A percentile compares a stretch with the other conserved stretches of the same genome.
These are phyloP conservation scores for Anarsia innoxiella DNA, from an alignment of 2,888 invertebrate species.

Conservation along the genomic window DNA sequence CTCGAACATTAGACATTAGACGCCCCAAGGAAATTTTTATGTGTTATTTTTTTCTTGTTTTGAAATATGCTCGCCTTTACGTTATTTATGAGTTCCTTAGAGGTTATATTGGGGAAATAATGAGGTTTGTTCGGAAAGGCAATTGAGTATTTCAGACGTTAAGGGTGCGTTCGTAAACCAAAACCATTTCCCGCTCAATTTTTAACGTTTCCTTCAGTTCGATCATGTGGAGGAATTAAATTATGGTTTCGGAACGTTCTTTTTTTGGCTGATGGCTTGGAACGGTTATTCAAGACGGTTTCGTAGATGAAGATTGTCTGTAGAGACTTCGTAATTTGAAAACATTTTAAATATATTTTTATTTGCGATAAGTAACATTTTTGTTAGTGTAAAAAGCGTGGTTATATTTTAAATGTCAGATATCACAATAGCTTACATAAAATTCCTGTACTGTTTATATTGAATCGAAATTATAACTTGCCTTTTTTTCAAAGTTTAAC, in stretches of 20 bases:
- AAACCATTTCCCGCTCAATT: conserved; percentile 27
- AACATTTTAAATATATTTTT: no score
- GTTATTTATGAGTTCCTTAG: conserved; percentile 72
- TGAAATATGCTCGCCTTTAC: conserved; percentile 73
- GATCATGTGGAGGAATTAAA: conserved; percentile 13
- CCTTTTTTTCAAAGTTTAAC: no score
- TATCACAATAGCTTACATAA: no score
- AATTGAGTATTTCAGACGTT: conserved; percentile 72
- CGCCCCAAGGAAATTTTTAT: conserved; percentile 69
- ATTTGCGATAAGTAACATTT: no score
- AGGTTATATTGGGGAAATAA: conserved; percentile 74
- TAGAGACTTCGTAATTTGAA: no score
- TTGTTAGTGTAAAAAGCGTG: no score
- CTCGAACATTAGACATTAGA: conserved; percentile 58
- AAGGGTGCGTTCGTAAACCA: conserved; percentile 44
- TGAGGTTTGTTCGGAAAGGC: conserved; percentile 73
- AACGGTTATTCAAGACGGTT: neutral
- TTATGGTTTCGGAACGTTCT: conserved; percentile 7
- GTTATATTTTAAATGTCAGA: no score
- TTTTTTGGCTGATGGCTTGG: conserved; percentile 1
- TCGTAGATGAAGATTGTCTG: neutral
- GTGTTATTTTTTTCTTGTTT: conserved; percentile 72
- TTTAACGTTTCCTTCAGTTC: conserved; percentile 23
- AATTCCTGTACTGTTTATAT: no score
- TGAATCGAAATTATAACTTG: no score